phyloP scores from a whole-genome alignment of 2,888 invertebrate species.

The Pandemis corylana region DNA sequence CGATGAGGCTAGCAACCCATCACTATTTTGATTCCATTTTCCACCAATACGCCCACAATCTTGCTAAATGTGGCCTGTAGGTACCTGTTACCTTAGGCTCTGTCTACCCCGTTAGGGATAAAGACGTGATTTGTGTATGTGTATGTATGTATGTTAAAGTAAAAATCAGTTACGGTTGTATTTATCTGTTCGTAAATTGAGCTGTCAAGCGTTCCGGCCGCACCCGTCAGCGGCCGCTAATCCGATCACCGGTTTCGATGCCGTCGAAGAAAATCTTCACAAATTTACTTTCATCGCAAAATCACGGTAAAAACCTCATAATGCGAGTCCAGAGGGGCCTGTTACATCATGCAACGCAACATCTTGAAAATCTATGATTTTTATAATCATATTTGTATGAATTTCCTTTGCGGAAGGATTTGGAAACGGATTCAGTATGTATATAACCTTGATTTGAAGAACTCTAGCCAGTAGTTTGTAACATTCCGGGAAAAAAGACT shows the following conservation, averaged over 20 bases:
- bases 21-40: no score
- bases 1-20: no score
- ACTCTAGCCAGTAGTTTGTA: neutral
- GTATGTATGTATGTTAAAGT: no score
- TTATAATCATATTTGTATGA: neutral
- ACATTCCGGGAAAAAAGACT: neutral
- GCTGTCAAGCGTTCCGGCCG: neutral
- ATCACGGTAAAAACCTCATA: neutral
- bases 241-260: constrained; percentile 13
- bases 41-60: no score
- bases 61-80: no score
- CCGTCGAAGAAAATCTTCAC: neutral
- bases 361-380: neutral
- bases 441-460: no score
- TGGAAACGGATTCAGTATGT: neutral
- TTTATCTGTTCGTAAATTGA: constrained; percentile 1
- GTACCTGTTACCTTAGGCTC: no score
- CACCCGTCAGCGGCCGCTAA: neutral
- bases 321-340: neutral
- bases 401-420: no score
- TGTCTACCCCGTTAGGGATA: no score
- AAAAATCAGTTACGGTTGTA: neutral
- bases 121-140: no score
- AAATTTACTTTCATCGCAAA: constrained; percentile 1
- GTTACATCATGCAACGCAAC: neutral